phyloP scores from a whole-genome alignment of 2,113 vertebrate genomes.

The Coryphaenoides rupestris region DNA sequence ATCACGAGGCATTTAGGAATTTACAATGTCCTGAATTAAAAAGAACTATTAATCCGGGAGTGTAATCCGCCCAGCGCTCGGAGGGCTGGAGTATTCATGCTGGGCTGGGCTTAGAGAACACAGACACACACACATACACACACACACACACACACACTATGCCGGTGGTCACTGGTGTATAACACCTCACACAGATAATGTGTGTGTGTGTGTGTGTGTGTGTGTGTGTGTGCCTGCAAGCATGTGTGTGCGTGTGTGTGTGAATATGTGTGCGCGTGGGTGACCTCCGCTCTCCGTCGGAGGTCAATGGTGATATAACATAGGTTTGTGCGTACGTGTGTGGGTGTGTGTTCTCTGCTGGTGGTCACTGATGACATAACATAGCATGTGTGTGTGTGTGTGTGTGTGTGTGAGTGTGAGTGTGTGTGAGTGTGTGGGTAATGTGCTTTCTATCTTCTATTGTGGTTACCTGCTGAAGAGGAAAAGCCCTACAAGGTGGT shows the following conservation, averaged over 20 bases:
- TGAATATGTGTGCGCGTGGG: slow-evolving; percentile 14
- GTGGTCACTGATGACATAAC: slow-evolving; percentile 15
- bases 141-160: no score
- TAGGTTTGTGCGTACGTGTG: no score
- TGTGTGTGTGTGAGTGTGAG: not conserved
- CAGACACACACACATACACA: no score
- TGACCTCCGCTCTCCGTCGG: not conserved
- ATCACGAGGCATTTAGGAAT: slow-evolving; percentile 33
- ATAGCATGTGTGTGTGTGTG: not conserved
- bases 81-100: slow-evolving; percentile 51
- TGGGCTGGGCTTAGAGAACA: slow-evolving; percentile 67
- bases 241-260: no score
- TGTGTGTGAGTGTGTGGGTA: slow-evolving; percentile 16
- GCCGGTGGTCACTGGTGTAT: slow-evolving; percentile 70
- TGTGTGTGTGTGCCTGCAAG: no score
- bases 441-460: slow-evolving; percentile 63
- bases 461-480: slow-evolving; percentile 69
- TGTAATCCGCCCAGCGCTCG: slow-evolving; percentile 65
- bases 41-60: slow-evolving; percentile 60
- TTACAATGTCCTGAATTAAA: slow-evolving; percentile 68
- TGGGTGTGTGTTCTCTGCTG: no score
- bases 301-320: no score
- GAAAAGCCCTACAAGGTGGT: slow-evolving; percentile 72
- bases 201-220: slow-evolving; percentile 32
- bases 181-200: slow-evolving; percentile 68